Conservation (phyloP, 2,797 vertebrate genomes). For the Psittacula echo region DNA sequence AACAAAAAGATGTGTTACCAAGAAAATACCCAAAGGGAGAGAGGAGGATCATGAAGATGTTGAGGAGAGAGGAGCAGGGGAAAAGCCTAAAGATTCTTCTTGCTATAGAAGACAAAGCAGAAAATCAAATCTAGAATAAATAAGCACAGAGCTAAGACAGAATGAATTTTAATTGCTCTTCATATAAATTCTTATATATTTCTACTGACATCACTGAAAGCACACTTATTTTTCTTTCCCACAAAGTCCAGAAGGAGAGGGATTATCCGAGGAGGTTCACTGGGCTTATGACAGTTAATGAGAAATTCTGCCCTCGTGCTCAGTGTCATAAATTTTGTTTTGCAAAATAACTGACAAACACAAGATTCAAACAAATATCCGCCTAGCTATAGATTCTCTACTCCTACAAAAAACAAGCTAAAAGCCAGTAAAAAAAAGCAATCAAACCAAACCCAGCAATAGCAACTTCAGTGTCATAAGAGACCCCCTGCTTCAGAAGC, state of each 20-base stretch:
- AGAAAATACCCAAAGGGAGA: not conserved
- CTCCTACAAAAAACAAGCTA: not conserved
- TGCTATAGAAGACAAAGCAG: not conserved
- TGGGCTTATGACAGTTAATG: not conserved
- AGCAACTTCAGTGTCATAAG: not conserved
- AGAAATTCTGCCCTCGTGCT: not conserved
- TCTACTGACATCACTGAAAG: not conserved
- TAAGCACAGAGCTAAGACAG: not conserved
- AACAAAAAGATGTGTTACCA: not conserved
- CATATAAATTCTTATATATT: not conserved
- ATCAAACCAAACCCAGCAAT: not conserved
- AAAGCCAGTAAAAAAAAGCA: not conserved
- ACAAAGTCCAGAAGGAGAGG: not conserved
- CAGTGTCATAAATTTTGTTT: not conserved
- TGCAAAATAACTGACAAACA: not conserved
- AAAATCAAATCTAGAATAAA: slow-evolving; percentile 6
- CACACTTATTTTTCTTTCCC: not conserved
- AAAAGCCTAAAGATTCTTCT: not conserved
- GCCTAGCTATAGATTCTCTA: not conserved
- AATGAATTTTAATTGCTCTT: not conserved
- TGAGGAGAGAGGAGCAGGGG: not conserved
- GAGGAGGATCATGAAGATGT: not conserved
- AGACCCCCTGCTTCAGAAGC: not conserved
- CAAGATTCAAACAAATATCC: not conserved
- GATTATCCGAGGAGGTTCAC: not conserved